Evolutionary conservation across 2,888 invertebrate species (phyloP).

Genomic region (Sturmia bella): DNA sequence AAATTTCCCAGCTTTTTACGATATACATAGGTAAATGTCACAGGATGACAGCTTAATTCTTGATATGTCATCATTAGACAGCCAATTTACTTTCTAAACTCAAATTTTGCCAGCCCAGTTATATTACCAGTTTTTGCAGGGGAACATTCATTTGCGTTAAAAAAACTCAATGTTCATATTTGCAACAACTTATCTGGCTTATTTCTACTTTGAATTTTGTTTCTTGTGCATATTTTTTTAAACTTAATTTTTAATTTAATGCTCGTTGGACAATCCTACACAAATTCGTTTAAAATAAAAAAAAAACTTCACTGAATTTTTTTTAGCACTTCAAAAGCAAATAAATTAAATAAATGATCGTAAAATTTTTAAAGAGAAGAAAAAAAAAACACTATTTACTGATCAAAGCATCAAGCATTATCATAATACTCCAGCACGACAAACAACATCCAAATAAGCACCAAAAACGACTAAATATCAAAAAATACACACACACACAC

Average conservation of each 20-base stretch:
- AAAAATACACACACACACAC: background rate
- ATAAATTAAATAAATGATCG: conserved; percentile 47
- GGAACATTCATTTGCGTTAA: no score
- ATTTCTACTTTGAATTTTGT: background rate
- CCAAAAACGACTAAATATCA: conserved; percentile 29
- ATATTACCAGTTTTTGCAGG: no score
- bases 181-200: background rate
- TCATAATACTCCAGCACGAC: conserved; percentile 56
- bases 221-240: conserved; percentile 2
- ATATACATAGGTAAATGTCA: no score
- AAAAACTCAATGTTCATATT: no score
- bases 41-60: no score
- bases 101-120: no score
- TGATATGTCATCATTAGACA: no score
- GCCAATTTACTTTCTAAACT: no score
- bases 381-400: conserved; percentile 6
- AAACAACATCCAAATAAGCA: conserved; percentile 24
- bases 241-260: conserved; percentile 34
- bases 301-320: conserved; percentile 32
- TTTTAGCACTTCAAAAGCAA: conserved; percentile 60
- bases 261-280: conserved; percentile 49
- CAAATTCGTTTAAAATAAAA: conserved; percentile 17
- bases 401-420: conserved; percentile 29
- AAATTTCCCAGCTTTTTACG: no score
- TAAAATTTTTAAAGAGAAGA: conserved; percentile 26